Evolutionary conservation across 2,797 vertebrate species (phyloP), one percentile per base, ranked within the genome.

Genomic region (Ambastaia sidthimunki): DNA sequence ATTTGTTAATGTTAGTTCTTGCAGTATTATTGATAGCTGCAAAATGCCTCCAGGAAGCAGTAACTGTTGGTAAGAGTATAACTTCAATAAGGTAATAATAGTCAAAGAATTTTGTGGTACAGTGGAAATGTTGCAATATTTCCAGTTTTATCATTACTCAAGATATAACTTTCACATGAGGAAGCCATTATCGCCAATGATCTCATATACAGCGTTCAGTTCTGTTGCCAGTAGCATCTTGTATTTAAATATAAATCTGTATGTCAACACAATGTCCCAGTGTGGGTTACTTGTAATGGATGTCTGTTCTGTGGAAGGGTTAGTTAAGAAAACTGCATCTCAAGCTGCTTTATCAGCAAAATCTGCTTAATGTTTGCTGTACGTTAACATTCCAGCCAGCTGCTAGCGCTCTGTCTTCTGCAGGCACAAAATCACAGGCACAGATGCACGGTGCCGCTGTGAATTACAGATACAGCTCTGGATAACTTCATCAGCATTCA

Each of bases 401-500:
- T 82, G 74, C 80, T 2, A 9, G 57, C 16, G 25, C 47, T 85
- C 62, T 76, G 3, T 81, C 23, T 34, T 28, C 66, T 76, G 47
- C 7, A 72, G 71, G 71, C 69, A 57, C 52, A 41, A 76, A 75
- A 78, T 66, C 66, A 79, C 18, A 79, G 34, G 66, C 62, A 83
- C 83, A 85, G 78, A 76, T 83, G 84, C 65, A 76, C 50, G 74
- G 70, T 73, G 77, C 85, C 77, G 60, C 41, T 71, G 76, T 83
- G 73, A 85, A 85, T 84, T 73, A 81, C 47, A 76, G 68, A 79
- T 41, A 55, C 34, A 28, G 75, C 52, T 54, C 62, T 71, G 69
- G 76, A 85, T 78, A 81, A 83, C 65, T 80, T 79, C 68, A 83
- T 86, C 74, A 76, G 67, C 73, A 54, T 72, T 62, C 57, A 70